A percentile compares a stretch with the other conserved stretches of the same genome.
Evolutionary conservation across 2,797 vertebrate genomes (phyloP).

Genomic region (Caiman crocodilus): DNA sequence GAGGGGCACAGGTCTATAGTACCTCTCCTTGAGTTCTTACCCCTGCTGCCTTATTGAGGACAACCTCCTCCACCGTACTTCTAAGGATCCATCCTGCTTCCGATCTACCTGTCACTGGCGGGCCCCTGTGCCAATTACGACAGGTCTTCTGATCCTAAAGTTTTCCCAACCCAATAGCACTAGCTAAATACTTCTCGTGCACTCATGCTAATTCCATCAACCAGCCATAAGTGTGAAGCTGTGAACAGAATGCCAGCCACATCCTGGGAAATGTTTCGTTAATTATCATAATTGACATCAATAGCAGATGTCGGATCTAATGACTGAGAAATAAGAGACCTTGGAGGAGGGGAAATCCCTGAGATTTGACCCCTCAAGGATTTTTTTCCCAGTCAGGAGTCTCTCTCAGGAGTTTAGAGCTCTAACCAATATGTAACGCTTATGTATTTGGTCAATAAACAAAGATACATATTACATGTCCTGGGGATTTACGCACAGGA

Average conservation of each 20-base stretch:
- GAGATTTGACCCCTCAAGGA: fast-evolving
- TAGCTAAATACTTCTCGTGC: background rate
- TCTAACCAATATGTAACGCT: background rate
- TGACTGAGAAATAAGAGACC: background rate
- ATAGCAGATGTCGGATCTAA: slow-evolving; percentile 37
- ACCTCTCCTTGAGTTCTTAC: background rate
- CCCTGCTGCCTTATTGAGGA: background rate
- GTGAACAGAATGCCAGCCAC: slow-evolving; percentile 6
- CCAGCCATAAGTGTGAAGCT: background rate
- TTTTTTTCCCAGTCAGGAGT: background rate
- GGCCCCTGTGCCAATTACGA: background rate
- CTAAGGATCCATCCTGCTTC: background rate
- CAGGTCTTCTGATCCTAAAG: background rate
- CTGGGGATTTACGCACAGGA: background rate
- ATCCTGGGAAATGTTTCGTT: background rate
- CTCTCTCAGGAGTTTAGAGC: background rate
- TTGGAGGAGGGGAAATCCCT: background rate
- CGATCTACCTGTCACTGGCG: background rate
- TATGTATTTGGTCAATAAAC: fast-evolving
- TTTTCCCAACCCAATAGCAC: background rate
- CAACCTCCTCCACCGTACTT: background rate
- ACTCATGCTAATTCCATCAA: background rate
- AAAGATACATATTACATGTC: fast-evolving
- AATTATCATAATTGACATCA: slow-evolving; percentile 11
- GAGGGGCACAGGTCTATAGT: background rate